Conservation (phyloP, 2,113 vertebrate genomes). For the Pycnonotus jocosus region DNA sequence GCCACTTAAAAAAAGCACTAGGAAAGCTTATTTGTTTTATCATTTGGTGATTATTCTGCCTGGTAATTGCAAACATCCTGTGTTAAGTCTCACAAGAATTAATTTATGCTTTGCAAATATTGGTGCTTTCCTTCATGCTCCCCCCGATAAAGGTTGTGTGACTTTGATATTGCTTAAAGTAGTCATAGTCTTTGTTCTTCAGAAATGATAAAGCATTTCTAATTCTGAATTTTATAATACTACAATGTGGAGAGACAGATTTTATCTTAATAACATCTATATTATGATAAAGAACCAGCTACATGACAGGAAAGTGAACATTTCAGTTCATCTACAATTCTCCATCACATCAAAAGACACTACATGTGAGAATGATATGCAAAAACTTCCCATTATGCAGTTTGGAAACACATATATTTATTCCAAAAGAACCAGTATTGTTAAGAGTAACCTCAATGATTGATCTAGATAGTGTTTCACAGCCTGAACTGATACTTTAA, state of each 20-base stretch:
- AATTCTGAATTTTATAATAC: constrained; percentile 68
- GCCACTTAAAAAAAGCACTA: not conserved
- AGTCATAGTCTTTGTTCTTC: constrained; percentile 59
- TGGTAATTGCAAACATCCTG: constrained; percentile 7
- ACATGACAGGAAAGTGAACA: constrained; percentile 58
- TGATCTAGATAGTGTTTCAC: constrained; percentile 51
- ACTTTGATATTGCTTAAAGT: constrained; percentile 55
- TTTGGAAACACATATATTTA: constrained; percentile 22
- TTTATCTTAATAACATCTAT: constrained; percentile 74
- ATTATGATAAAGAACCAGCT: constrained; percentile 68
- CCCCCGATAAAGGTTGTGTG: constrained; percentile 62
- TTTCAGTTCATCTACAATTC: constrained; percentile 58
- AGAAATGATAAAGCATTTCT: constrained; percentile 65
- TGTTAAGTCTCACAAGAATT: constrained; percentile 61
- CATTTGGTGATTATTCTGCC: not conserved
- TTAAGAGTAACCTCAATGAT: not conserved
- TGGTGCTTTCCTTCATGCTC: constrained; percentile 51
- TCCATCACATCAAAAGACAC: constrained; percentile 47
- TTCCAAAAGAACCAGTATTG: not conserved
- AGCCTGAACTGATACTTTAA: constrained; percentile 58
- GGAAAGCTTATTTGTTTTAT: not conserved
- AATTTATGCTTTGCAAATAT: constrained; percentile 61
- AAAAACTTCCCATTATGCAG: constrained; percentile 20
- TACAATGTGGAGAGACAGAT: constrained; percentile 67
- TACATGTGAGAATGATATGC: not conserved